Evolutionary conservation across 2,797 vertebrate genomes (phyloP), one percentile per base, ranked within the genome.

Genomic region (Melanotaenia trifasciata): DNA sequence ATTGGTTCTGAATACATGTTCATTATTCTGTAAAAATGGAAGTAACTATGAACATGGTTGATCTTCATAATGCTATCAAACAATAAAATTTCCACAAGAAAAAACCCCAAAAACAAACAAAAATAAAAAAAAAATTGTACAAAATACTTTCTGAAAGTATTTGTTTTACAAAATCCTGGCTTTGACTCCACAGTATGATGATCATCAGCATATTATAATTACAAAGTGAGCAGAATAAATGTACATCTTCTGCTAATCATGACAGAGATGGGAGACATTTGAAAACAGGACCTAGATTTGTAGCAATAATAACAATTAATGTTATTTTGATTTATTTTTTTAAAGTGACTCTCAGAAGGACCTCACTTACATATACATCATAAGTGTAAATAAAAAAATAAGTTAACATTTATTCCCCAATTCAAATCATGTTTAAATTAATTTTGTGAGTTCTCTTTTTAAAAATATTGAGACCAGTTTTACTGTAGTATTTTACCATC

Each of bases 1-100:
- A 56, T 45, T 54, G n/a, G 38, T 33, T 20, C 14, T 24, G 4
- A 43, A 60, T 36, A 62, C 0, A 0, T 38, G 1, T 45, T 64
- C 5, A 56, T 73, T 64, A 60, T 50, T 68, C 9, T 40, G 30
- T 68, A 53, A 72, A 68, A 72, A 58, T 14, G 32, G 28, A 18
- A 47, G 2, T 67, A 35, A 70, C 58, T 0, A 0, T 26, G 5
- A 18, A 45, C 12, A 61, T 59, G n/a, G 3, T 38, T 24, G n/a
- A 43, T 45, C 51, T 53, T 20, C 7, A 33, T 45, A 16, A 61
- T 2, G 0, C 5, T 9, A 30, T 9, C 3, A 38, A 3, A 38
- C 2, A 30, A 1, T 13, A 13, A 12, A 51, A 30, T 40, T 45
- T 61, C 30, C 20, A 47, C 7, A 45, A 20, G 18, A 26, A 58